Evolutionary conservation across 2,113 vertebrate species (phyloP).

Genomic region (Toxotes chatareus): DNA sequence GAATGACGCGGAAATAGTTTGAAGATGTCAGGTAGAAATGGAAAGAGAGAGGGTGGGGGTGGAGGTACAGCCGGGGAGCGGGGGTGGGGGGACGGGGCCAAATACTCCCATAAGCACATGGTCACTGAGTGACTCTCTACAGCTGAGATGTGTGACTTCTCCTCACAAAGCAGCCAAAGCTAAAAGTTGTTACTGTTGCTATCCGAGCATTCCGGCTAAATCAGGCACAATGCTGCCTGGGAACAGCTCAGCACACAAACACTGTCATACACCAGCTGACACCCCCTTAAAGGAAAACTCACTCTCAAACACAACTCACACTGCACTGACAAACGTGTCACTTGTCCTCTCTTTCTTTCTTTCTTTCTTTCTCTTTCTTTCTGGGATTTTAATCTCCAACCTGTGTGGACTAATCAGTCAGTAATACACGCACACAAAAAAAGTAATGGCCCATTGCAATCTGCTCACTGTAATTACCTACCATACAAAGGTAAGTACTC

Average conservation of each 20-base stretch:
- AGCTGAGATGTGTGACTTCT: slow-evolving; percentile 71
- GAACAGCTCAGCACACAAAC: slow-evolving; percentile 73
- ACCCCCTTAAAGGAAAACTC: slow-evolving; percentile 60
- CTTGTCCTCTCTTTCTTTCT: not conserved
- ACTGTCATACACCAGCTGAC: slow-evolving; percentile 64
- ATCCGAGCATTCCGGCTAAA: slow-evolving; percentile 78
- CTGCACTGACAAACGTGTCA: slow-evolving; percentile 40
- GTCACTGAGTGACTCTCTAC: slow-evolving; percentile 67
- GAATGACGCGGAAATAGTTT: slow-evolving; percentile 86
- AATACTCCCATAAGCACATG: slow-evolving; percentile 56
- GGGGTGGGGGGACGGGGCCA: slow-evolving; percentile 16
- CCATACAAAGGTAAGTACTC: not conserved
- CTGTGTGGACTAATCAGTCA: not conserved
- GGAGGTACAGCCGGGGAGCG: slow-evolving; percentile 24
- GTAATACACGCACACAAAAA: not conserved
- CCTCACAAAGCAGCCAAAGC: slow-evolving; percentile 66
- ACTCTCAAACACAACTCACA: slow-evolving; percentile 38
- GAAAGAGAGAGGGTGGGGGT: slow-evolving; percentile 54
- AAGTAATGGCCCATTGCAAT: not conserved
- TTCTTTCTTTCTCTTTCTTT: not conserved
- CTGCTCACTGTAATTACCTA: slow-evolving; percentile 2
- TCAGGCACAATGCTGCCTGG: slow-evolving; percentile 80
- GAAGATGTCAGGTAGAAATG: slow-evolving; percentile 84
- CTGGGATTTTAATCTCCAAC: not conserved
- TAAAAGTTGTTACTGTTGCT: slow-evolving; percentile 82